These are phyloP conservation scores for Gisinianus flammeolus DNA, from an alignment of 2,888 invertebrate genomes.

Conservation along the genomic window DNA sequence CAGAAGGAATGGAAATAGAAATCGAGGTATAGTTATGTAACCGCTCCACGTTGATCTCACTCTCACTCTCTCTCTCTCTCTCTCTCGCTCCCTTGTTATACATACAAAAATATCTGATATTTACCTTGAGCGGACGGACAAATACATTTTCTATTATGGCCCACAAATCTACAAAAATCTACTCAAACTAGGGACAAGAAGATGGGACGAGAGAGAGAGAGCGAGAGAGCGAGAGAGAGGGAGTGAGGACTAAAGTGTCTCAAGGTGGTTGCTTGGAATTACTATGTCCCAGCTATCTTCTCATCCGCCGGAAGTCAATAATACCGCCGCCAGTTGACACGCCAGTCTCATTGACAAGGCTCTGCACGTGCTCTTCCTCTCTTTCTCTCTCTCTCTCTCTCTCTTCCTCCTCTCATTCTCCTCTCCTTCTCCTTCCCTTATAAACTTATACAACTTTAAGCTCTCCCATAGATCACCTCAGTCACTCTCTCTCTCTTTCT, in stretches of 20 bases:
- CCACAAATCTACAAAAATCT: neutral
- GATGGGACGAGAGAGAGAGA: neutral
- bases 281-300: constrained; percentile 30
- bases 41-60: no score
- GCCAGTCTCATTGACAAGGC: constrained; percentile 30
- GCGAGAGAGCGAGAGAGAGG: no score
- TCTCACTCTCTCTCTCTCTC: no score
- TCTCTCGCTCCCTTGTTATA: no score
- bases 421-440: neutral
- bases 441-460: neutral
- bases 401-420: neutral
- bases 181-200: neutral
- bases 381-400: neutral
- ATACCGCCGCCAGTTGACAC: constrained; percentile 35
- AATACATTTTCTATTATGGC: neutral
- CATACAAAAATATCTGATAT: no score
- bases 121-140: neutral
- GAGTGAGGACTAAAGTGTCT: neutral
- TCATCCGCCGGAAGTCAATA: constrained; percentile 35
- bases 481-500: neutral
- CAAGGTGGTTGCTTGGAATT: constrained; percentile 1
- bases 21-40: no score
- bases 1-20: no score
- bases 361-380: constrained; percentile 16
- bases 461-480: neutral